These are phyloP conservation scores for Pseudomyrmex sp. DNA, from an alignment of 1,140 invertebrate genomes.

Conservation along the genomic window DNA sequence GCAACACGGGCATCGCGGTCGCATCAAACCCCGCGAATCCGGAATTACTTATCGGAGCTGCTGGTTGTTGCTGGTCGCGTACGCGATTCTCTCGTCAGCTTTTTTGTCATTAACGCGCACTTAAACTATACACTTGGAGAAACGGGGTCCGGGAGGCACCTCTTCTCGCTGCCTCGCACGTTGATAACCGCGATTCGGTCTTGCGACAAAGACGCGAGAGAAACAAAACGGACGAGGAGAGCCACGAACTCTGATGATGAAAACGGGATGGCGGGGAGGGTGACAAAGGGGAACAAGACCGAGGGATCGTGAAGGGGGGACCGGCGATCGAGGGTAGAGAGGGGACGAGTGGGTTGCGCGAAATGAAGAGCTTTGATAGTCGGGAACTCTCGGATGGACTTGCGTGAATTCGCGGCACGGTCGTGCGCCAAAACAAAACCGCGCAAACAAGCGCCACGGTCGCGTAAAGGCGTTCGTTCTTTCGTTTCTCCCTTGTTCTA, in stretches of 20 bases:
- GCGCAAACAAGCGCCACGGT: slow-evolving; percentile 64
- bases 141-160: not conserved
- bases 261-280: slow-evolving; percentile 1
- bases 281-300: not conserved
- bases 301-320: not conserved
- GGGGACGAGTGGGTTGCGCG: not conserved
- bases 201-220: not conserved
- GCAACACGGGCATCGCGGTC: slow-evolving; percentile 80
- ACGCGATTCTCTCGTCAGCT: not conserved
- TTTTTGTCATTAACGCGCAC: slow-evolving; percentile 42
- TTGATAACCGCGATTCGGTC: slow-evolving; percentile 14
- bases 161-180: slow-evolving; percentile 14
- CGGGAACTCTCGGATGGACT: not conserved
- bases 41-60: slow-evolving; percentile 49
- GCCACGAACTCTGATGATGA: not conserved
- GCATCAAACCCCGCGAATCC: slow-evolving; percentile 61
- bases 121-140: not conserved
- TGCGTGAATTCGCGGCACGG: slow-evolving; percentile 43
- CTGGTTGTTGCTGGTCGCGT: not conserved
- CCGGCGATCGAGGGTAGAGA: slow-evolving; percentile 15
- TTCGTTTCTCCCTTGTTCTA: slow-evolving; percentile 40
- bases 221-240: slow-evolving; percentile 27
- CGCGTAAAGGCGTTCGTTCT: slow-evolving; percentile 20
- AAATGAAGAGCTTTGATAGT: slow-evolving; percentile 34
- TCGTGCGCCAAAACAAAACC: slow-evolving; percentile 73